Evolutionary conservation across 2,113 vertebrate genomes (phyloP).

Genomic region (Cyphomyrus discorhynchus): DNA sequence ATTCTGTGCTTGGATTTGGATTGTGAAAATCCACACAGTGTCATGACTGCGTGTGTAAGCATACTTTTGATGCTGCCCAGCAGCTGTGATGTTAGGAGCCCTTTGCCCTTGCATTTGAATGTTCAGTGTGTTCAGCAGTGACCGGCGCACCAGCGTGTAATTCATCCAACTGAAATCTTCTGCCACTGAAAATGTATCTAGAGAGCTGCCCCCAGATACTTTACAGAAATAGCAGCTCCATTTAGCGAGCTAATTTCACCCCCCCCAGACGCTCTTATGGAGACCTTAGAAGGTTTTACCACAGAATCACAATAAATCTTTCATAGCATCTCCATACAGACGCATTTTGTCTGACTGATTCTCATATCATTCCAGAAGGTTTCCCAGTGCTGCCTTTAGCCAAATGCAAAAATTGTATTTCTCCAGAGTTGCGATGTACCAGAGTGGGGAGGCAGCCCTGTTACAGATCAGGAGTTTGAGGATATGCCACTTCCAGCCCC

Average conservation of each 20-base stretch:
- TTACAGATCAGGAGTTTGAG: background rate
- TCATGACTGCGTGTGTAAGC: background rate
- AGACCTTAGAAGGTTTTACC: background rate
- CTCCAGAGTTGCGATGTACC: background rate
- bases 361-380: background rate
- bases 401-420: background rate
- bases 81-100: background rate
- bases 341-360: background rate
- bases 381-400: background rate
- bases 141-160: slow-evolving; percentile 8
- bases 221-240: slow-evolving; percentile 8
- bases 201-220: background rate
- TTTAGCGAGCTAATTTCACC: slow-evolving; percentile 15
- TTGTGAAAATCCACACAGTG: background rate
- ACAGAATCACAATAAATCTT: background rate
- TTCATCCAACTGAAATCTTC: slow-evolving; percentile 13
- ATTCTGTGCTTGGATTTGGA: background rate
- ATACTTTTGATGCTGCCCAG: background rate
- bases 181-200: slow-evolving; percentile 7
- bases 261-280: background rate
- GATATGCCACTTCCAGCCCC: background rate
- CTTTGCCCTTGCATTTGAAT: slow-evolving; percentile 1
- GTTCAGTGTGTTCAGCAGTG: slow-evolving; percentile 28
- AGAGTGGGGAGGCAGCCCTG: background rate
- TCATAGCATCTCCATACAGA: background rate